Evolutionary conservation across 2,888 invertebrate species (phyloP).

Genomic region (Rhorus exstirpatorius): DNA sequence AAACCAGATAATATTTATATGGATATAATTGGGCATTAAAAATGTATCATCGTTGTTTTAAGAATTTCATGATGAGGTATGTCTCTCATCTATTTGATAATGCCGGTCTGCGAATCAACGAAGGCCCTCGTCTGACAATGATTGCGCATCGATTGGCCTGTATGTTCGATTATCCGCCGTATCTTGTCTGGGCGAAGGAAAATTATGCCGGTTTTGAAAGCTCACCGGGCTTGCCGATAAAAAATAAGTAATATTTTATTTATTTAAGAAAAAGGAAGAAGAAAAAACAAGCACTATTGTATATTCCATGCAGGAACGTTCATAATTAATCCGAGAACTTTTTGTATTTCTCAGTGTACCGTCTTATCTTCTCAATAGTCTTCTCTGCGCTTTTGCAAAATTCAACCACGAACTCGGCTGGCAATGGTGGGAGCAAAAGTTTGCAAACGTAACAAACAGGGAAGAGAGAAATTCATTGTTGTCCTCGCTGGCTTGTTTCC

Average conservation of each 20-base stretch:
- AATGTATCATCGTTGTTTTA: slow-evolving; percentile 44
- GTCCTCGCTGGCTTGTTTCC: slow-evolving; percentile 81
- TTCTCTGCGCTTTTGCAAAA: slow-evolving; percentile 80
- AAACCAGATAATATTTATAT: not conserved
- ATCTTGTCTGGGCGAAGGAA: slow-evolving; percentile 76
- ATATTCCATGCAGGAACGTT: not conserved
- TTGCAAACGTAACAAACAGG: slow-evolving; percentile 71
- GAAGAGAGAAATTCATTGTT: slow-evolving; percentile 79
- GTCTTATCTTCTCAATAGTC: slow-evolving; percentile 76
- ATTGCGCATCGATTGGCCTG: slow-evolving; percentile 79
- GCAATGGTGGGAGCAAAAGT: slow-evolving; percentile 77
- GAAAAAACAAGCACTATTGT: no score
- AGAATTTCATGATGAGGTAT: slow-evolving; percentile 78
- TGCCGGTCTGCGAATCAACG: slow-evolving; percentile 69
- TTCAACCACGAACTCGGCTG: slow-evolving; percentile 79
- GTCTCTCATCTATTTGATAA: slow-evolving; percentile 77
- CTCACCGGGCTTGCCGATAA: slow-evolving; percentile 58
- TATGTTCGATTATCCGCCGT: slow-evolving; percentile 77
- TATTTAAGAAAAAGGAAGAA: not conserved
- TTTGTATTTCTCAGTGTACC: slow-evolving; percentile 73
- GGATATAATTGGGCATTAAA: not conserved
- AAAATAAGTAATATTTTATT: slow-evolving; percentile 59
- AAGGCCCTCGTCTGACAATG: slow-evolving; percentile 77
- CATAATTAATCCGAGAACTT: slow-evolving; percentile 1
- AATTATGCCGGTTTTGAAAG: slow-evolving; percentile 66